Percentiles rank a stretch among this genome's conserved stretches.
Evolutionary conservation across 1,140 invertebrate species (phyloP).

Genomic region (Dryas iulia): DNA sequence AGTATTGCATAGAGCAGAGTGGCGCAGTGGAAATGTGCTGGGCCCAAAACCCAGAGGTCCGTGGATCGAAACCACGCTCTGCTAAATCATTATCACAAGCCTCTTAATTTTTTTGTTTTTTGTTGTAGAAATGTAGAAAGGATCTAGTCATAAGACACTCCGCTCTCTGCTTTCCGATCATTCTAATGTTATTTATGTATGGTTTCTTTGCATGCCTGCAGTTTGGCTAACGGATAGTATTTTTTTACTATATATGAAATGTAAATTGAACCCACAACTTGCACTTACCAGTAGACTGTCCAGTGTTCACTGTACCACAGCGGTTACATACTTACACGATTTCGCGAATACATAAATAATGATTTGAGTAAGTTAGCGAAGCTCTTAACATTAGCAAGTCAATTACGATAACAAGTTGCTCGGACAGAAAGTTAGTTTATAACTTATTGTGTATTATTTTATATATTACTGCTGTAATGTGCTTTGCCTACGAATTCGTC

Average conservation of each 20-base stretch:
- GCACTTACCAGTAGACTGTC: no score
- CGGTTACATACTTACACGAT: neutral
- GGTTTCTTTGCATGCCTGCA: no score
- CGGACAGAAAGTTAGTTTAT: neutral
- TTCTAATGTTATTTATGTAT: no score
- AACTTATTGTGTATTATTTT: neutral
- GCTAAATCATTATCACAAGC: no score
- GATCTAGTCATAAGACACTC: no score
- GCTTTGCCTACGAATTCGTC: no score
- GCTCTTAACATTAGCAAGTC: neutral
- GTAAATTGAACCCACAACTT: neutral
- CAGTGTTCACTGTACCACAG: neutral
- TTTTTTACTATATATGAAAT: no score
- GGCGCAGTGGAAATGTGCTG: constrained; percentile 50
- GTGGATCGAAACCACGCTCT: constrained; percentile 49
- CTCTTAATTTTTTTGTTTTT: no score
- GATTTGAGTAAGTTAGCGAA: neutral
- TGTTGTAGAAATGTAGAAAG: no score
- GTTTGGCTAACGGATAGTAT: no score
- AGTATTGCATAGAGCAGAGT: constrained; percentile 29
- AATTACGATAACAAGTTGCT: neutral
- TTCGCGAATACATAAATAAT: neutral
- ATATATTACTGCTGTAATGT: no score
- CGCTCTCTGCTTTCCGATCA: no score
- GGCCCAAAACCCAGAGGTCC: constrained; percentile 50